Conservation (phyloP, 1,140 invertebrate genomes). For the Orchestia grillus region DNA sequence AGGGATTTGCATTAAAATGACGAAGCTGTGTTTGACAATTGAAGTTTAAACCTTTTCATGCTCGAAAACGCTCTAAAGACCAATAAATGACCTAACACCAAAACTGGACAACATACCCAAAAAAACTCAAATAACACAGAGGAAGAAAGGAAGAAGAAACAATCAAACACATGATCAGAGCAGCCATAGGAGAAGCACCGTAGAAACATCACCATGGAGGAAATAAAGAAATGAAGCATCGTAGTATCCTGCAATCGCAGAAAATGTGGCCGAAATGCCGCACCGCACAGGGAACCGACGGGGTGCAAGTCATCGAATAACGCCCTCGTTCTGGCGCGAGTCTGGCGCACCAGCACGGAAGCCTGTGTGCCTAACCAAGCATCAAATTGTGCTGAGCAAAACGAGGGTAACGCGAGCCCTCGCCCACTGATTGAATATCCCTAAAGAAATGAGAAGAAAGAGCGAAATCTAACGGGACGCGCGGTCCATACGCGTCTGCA, state of each 20-base stretch:
- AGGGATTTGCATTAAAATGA: too few species aligned
- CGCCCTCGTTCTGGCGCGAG: neutral
- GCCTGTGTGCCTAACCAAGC: neutral
- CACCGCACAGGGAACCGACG: neutral
- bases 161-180: neutral
- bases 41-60: too few species aligned
- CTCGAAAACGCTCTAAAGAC: too few species aligned
- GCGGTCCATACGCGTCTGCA: neutral
- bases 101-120: too few species aligned
- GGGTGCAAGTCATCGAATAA: neutral
- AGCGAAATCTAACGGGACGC: neutral
- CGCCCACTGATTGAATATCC: neutral
- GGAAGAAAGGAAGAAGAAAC: neutral
- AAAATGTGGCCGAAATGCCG: neutral
- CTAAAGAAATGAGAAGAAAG: neutral
- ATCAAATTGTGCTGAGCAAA: conserved; percentile 8
- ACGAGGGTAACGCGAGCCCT: neutral
- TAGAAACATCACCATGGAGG: neutral
- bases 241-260: neutral
- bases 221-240: neutral
- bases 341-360: neutral
- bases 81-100: too few species aligned
- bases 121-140: too few species aligned
- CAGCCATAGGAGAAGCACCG: neutral
- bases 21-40: too few species aligned